Percentiles rank a stretch among this genome's conserved stretches.
Conservation (phyloP, 2,113 vertebrate genomes). For the Myrmecophaga tridactyla region DNA sequence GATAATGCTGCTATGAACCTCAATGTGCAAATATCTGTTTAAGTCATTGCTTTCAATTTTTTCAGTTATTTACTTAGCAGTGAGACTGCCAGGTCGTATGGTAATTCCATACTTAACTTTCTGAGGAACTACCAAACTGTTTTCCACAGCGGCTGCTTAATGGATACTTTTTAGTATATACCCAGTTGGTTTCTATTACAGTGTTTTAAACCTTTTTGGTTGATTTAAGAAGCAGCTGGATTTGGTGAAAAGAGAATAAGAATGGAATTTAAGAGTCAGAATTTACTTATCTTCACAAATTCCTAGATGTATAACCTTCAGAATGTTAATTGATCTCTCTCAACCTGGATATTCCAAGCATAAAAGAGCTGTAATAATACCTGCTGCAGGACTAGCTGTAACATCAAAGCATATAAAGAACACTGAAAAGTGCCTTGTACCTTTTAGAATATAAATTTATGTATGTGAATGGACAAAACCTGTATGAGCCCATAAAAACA, state of each 20-base stretch:
- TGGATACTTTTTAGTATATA: not conserved
- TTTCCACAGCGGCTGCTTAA: not conserved
- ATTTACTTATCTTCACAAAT: not conserved
- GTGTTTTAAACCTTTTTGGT: not conserved
- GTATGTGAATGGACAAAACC: not conserved
- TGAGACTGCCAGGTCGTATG: no score
- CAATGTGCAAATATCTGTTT: no score
- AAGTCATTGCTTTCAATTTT: no score
- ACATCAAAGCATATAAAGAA: not conserved
- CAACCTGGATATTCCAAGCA: not conserved
- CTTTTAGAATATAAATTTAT: not conserved
- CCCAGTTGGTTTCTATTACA: not conserved
- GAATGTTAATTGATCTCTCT: not conserved
- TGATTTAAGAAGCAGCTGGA: not conserved
- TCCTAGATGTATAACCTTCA: not conserved
- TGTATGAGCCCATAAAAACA: not conserved
- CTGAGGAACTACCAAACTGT: no score
- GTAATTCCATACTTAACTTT: no score
- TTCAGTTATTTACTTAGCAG: no score
- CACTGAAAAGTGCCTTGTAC: not conserved
- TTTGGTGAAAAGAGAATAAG: conserved; percentile 9
- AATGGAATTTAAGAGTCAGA: not conserved
- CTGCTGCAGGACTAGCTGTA: not conserved
- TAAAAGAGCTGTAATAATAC: not conserved
- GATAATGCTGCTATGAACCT: no score